phyloP scores from a whole-genome alignment of 1,140 invertebrate genomes.

The Popillia japonica region DNA sequence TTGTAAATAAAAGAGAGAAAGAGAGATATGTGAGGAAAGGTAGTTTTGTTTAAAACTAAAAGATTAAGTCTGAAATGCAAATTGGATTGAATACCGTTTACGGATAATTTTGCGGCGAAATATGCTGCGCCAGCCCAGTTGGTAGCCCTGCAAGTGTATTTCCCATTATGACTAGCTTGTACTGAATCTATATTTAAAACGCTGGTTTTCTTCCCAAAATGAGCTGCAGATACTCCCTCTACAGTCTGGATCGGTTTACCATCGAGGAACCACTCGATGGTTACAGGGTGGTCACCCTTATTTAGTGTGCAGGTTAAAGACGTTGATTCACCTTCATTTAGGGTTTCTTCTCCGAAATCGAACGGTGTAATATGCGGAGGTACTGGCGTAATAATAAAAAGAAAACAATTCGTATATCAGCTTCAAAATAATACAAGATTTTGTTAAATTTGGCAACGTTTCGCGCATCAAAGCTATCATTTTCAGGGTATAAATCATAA shows the following conservation, averaged over 20 bases:
- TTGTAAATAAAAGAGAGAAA: not conserved
- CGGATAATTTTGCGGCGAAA: conserved; percentile 66
- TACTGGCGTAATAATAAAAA: conserved; percentile 55
- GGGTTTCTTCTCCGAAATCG: conserved; percentile 65
- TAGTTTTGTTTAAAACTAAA: not conserved
- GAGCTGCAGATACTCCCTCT: conserved; percentile 59
- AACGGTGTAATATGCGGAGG: conserved; percentile 64
- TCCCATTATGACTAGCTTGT: conserved; percentile 70
- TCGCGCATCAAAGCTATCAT: not conserved
- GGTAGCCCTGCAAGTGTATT: conserved; percentile 74
- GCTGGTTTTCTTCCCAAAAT: conserved; percentile 59
- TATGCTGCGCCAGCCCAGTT: conserved; percentile 70
- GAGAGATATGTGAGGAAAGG: not conserved
- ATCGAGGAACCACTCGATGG: conserved; percentile 71
- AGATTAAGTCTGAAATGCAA: not conserved
- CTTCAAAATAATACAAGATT: not conserved
- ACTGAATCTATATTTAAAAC: conserved; percentile 63
- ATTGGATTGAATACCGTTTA: conserved; percentile 62
- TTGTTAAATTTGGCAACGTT: not conserved
- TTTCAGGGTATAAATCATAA: no score
- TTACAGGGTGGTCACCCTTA: conserved; percentile 75
- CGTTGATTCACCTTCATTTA: conserved; percentile 72
- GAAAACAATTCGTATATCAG: conserved; percentile 9
- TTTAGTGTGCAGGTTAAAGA: conserved; percentile 73
- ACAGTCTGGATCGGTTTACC: conserved; percentile 55